These are phyloP conservation scores for Halcyon leucocephala DNA, from an alignment of 2,797 vertebrate species.

Conservation along the genomic window DNA sequence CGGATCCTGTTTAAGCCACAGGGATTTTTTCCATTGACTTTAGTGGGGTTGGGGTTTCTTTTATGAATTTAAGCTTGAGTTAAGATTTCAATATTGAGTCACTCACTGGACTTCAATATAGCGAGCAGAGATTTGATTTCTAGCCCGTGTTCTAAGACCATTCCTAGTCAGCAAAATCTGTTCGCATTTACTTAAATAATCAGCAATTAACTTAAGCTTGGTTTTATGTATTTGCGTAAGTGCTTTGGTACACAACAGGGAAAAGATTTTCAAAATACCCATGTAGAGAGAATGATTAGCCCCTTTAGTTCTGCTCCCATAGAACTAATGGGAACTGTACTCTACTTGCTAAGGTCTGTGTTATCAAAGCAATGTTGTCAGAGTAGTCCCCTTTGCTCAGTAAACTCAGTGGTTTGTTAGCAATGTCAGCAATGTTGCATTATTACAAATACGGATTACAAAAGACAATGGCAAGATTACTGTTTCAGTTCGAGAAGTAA, in stretches of 20 bases:
- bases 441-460: conserved; percentile 6
- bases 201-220: conserved; percentile 13
- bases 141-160: background rate
- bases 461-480: conserved; percentile 33
- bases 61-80: background rate
- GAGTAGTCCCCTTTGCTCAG: background rate
- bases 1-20: background rate
- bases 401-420: conserved; percentile 7
- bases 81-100: background rate
- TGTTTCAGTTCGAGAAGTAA: conserved; percentile 19
- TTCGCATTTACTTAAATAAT: conserved; percentile 7
- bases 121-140: background rate
- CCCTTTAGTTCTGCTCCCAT: background rate
- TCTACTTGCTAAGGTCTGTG: background rate
- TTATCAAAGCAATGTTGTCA: conserved; percentile 2
- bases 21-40: background rate
- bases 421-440: conserved; percentile 2
- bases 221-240: conserved; percentile 12
- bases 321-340: background rate
- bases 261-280: conserved; percentile 23
- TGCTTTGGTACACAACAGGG: background rate
- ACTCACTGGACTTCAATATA: background rate
- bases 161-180: background rate
- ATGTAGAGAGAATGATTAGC: background rate
- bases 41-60: background rate